Evolutionary conservation across 1,140 invertebrate genomes (phyloP), one percentile per base, ranked within the genome.

Genomic region (Drosophila pectinifera): DNA sequence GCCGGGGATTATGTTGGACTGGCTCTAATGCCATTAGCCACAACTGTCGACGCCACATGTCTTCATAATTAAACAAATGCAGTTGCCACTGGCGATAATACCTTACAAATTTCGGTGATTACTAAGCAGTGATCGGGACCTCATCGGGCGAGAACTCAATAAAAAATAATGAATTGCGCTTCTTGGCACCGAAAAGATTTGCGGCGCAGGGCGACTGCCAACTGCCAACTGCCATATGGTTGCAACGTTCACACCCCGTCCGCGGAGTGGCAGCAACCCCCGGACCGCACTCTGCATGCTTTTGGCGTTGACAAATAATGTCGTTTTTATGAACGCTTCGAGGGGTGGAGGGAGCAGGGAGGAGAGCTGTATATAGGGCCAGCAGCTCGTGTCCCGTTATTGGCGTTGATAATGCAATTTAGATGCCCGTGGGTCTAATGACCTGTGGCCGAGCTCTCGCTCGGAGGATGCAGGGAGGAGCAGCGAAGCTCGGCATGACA

Each of bases 221-320:
- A n/a, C n/a, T n/a, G n/a, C n/a, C n/a, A 34, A 3, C 34, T 41
- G 58, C 79, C 79, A 88, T 88, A 80, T 89, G 84, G 49, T 69
- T 70, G 67, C 67, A 70, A 46, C 64, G 67, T 69, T 79, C 86
- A 81, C 84, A 83, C 75, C 72, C 84, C 68, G 36, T n/a, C 8
- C 8, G 28, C 28, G n/a, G 48, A 42, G 80, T 46, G 69, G 49
- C 68, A 54, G 22, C 43, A 38, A 58, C 62, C 54, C 75, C 20
- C 11, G 45, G 26, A 36, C 49, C 38, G 20, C 49, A 41, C 20
- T 36, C 16, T 55, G 46, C 58, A 55, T 51, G 84, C 73, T 68
- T 61, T 73, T 89, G 85, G 80, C 88, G 88, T 90, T 90, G 88
- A 90, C 88, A 90, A 90, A 90, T 90, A 91, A 91, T 91, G 77